phyloP scores from a whole-genome alignment of 2,888 invertebrate species.

The Aethes cnicana region DNA sequence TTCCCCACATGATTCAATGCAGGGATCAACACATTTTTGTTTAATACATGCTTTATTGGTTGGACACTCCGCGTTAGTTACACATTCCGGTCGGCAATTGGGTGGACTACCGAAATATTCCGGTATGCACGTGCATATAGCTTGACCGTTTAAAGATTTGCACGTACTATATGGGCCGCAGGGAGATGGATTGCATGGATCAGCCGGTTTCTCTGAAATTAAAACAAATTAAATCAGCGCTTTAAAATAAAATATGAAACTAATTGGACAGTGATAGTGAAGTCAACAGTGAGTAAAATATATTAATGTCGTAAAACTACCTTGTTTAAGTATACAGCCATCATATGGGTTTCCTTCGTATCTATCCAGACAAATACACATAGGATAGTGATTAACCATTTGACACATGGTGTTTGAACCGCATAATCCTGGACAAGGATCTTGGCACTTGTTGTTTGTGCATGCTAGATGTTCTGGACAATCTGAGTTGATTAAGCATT shows the following conservation, averaged over 20 bases:
- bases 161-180: constrained; percentile 91
- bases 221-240: constrained; percentile 11
- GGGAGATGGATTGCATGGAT: constrained; percentile 89
- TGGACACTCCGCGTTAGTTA: constrained; percentile 90
- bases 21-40: constrained; percentile 91
- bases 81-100: constrained; percentile 90
- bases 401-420: constrained; percentile 89
- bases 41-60: constrained; percentile 88
- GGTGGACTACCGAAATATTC: constrained; percentile 88
- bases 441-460: constrained; percentile 85
- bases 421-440: constrained; percentile 90
- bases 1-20: constrained; percentile 87
- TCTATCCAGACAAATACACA: constrained; percentile 86
- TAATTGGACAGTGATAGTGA: not conserved
- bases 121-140: constrained; percentile 86
- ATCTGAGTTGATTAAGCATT: constrained; percentile 86
- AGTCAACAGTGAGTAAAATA: not conserved
- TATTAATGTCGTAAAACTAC: constrained; percentile 43
- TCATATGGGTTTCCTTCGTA: constrained; percentile 88
- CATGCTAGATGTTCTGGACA: constrained; percentile 86
- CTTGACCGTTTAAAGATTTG: constrained; percentile 83
- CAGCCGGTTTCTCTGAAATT: constrained; percentile 63
- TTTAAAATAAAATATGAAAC: not conserved
- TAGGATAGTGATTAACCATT: constrained; percentile 88
- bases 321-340: constrained; percentile 60